Evolutionary conservation across 2,888 invertebrate genomes (phyloP), one percentile per base, ranked within the genome.

Genomic region (Parnassius glacialis): DNA sequence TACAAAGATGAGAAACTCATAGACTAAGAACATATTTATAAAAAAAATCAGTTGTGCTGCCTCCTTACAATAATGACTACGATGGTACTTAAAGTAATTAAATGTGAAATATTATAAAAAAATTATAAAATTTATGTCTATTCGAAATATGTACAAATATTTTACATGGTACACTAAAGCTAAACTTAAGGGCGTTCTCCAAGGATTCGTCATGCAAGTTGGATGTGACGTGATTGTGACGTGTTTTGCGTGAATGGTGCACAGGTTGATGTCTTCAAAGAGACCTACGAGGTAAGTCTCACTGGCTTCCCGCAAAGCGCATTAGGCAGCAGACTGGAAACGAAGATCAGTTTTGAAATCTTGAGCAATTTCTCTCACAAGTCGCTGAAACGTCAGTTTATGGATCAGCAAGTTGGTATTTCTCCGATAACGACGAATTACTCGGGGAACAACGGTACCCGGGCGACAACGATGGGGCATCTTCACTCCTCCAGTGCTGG

Each of bases 191-290:
- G 97, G 90, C 98, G 95, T 92, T 98, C 98, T 74, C 98, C 98
- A 83, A 98, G 96, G 92, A 98, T 98, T 93, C 98, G 95, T 85
- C 98, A 95, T 66, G 98, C 98, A 87, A 98, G 93, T 90, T 98
- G 98, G 81, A 98, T 98, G 86, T 98, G 98, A 98, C 98, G 98
- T 98, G 91, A 98, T 98, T 70, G 98, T 98, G 62, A 98, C 98
- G 79, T 98, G 95, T 92, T 98, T 98, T 76, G 98, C 98, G 82
- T 98, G 98, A 85, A 98, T 98, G 72, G 98, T 98, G 92, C 98
- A 98, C 94, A 98, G 94, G 92, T 98, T 98, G 73, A 98, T 98
- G 92, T 98, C 98, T 93, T 98, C 98, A 90, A 99, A 98, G 64
- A 99, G 93, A 70, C 98, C 98, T 64, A 98, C 98, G 72, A 98